Evolutionary conservation across 2,113 vertebrate species (phyloP), one percentile per base, ranked within the genome.

Genomic region (Varanus komodoensis): DNA sequence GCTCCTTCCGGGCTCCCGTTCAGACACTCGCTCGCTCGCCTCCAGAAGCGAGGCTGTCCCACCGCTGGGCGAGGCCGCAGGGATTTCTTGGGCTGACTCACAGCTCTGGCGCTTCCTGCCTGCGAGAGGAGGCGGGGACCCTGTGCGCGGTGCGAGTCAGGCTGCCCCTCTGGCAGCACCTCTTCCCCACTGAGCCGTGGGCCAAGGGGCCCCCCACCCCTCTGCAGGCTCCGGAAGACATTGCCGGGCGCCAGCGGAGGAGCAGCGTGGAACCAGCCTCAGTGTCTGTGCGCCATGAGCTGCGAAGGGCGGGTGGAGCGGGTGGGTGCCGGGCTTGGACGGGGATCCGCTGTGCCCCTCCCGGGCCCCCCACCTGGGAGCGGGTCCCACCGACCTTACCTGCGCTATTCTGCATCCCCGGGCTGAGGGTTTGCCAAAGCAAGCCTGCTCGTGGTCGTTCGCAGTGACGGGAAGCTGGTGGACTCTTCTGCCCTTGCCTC

Each of bases 11-110:
- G 27, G 9, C 87, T 77, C 48, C 57, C 27, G 15, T 6, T 19
- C 21, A 38, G 29, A 84, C 23, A 1, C 52, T 9, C 17, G 88
- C 80, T 3, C 38, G 38, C 14, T 34, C 9, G 29, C n/a, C n/a
- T n/a, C n/a, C n/a, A n/a, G 74, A 85, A 89, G 44, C 4, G 8
- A 54, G 21, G 29, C 69, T 29, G 19, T 79, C 48, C 3, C 21
- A 2, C 82, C 8, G 21, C 69, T 34, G 48, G 89, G 85, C 17
- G 74, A 73, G 73, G 64, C 64, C 90, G 57, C 81, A 88, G 86
- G 91, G 89, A 75, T 88, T 90, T 90, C 86, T 92, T 74, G 69
- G 6, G 19, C 27, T 92, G 91, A 92, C 67, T 92, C 89, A 86
- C 57, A 52, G 54, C 73, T 64, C 54, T 84, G 91, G 91, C 91